Evolutionary conservation across 1,140 invertebrate genomes (phyloP).

Genomic region (Brachystomella parvula): DNA sequence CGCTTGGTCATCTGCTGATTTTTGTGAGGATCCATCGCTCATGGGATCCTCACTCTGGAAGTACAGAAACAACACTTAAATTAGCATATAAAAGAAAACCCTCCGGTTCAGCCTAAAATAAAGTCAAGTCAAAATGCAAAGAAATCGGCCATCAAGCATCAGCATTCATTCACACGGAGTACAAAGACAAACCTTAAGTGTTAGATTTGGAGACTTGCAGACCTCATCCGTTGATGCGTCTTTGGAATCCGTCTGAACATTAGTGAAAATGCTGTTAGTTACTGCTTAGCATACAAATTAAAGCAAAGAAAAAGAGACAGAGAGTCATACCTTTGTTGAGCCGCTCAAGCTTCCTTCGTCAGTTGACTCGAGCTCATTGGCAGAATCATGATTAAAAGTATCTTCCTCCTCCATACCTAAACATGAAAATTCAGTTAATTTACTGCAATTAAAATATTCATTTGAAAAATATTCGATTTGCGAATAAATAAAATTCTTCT

Average conservation of each 20-base stretch:
- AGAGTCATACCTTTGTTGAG: conserved; percentile 26
- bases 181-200: conserved; percentile 26
- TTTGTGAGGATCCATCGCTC: conserved; percentile 37
- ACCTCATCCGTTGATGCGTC: conserved; percentile 19
- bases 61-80: background rate
- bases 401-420: conserved; percentile 11
- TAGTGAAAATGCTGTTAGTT: conserved; percentile 1
- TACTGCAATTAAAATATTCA: no score
- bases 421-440: no score
- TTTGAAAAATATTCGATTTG: no score
- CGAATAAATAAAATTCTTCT: no score
- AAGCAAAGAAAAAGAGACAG: no score
- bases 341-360: conserved; percentile 33
- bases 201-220: conserved; percentile 33
- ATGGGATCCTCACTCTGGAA: conserved; percentile 34
- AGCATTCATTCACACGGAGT: background rate
- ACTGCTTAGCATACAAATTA: no score
- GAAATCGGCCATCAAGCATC: background rate
- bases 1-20: conserved; percentile 31
- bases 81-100: background rate
- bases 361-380: conserved; percentile 26
- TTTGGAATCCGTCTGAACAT: conserved; percentile 20
- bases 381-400: conserved; percentile 16
- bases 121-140: no score
- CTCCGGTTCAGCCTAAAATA: background rate